Evolutionary conservation across 2,113 vertebrate genomes (phyloP), one percentile per base, ranked within the genome.

Genomic region (Dasyurus viverrinus): DNA sequence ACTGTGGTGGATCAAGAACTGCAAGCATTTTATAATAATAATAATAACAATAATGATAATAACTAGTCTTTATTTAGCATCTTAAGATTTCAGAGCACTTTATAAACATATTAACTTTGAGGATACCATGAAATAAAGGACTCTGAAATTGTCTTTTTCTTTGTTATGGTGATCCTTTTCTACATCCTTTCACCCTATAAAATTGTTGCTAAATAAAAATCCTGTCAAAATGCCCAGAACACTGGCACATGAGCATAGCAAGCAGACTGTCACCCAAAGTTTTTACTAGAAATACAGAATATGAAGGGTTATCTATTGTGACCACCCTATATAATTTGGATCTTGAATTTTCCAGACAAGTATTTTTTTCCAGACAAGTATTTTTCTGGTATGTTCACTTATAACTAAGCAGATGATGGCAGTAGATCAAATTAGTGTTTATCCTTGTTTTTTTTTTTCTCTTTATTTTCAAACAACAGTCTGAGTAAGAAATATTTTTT

Each of bases 111-210:
- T n/a, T 92, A 94, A 97, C 93, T 95, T 55, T 92, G 90, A 94
- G 92, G 91, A 94, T 94, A 96, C 97, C 95, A 97, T 97, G 97
- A 94, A 95, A 95, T 27, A 96, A 96, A 90, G 2, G 97, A 23
- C 76, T 97, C 95, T 94, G 97, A 96, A 94, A 95, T 96, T 94
- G 95, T 95, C 96, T 96, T 97, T 53, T 93, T 97, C 60, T 97
- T 96, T 96, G 91, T 97, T 89, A 94, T 95, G 92, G 93, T 93
- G 95, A 98, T 91, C 50, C n/a, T 96, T 97, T 97, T 91, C 91
- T 96, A 53, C 54, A 93, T 96, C 92, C 95, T 90, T 97, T 96
- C 89, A 89, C 96, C 84, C 93, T 95, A 96, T 76, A 52, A 95
- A 95, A 96, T 47, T 95, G n/a, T 93, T 93, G 91, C 89, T 95